phyloP scores from a whole-genome alignment of 2,888 invertebrate genomes.

The Cosmorhoe ocellata region DNA sequence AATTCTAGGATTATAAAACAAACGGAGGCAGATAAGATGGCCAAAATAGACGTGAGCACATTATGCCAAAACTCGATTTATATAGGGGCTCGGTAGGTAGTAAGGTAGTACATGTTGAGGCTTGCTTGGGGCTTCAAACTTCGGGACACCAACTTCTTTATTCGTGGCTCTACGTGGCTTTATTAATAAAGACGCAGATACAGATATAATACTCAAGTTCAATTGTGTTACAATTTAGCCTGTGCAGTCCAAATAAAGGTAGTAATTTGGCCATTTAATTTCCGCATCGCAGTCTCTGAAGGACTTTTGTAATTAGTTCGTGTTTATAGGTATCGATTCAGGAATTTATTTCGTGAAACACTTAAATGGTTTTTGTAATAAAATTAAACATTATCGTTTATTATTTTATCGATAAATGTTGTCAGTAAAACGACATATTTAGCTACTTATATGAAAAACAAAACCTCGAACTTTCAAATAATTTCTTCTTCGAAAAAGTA shows the following conservation, averaged over 20 bases:
- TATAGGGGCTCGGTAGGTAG: no score
- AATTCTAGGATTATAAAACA: conserved; percentile 36
- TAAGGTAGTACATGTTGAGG: no score
- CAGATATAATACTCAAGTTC: no score
- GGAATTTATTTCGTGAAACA: conserved; percentile 23
- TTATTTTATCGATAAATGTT: neutral
- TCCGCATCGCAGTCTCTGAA: conserved; percentile 70
- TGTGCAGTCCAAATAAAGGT: conserved; percentile 54
- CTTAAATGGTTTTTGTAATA: conserved; percentile 11
- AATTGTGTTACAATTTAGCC: conserved; percentile 32
- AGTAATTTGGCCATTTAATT: conserved; percentile 70
- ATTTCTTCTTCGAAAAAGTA: neutral
- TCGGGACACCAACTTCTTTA: no score
- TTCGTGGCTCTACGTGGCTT: neutral
- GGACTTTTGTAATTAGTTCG: conserved; percentile 61
- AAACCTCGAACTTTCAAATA: neutral
- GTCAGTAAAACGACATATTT: no score
- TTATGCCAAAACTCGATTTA: no score
- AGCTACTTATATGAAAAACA: neutral
- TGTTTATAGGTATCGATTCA: conserved; percentile 26
- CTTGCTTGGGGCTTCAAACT: no score
- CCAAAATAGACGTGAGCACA: conserved; percentile 44
- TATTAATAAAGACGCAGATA: no score
- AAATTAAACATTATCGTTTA: conserved; percentile 5
- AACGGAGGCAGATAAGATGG: conserved; percentile 27